phyloP scores from a whole-genome alignment of 92 coral and sea anemone species.

The Muricea muricata region DNA sequence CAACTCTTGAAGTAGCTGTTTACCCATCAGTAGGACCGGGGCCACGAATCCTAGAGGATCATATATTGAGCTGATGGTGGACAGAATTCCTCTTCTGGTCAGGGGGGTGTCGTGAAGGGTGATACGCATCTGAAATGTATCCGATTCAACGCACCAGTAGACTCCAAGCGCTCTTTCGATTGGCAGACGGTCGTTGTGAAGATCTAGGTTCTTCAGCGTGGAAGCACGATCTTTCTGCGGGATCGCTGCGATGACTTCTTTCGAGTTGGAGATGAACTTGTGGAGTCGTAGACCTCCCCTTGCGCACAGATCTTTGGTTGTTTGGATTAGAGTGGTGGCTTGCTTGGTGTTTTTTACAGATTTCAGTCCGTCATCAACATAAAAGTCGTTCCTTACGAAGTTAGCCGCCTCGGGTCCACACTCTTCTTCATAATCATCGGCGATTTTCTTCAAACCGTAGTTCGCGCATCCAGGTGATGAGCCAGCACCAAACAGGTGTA shows the following conservation, averaged over 20 bases:
- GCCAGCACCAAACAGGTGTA: slow-evolving; percentile 55
- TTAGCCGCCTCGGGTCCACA: slow-evolving; percentile 38
- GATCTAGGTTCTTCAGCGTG: slow-evolving; percentile 44
- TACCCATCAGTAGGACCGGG: slow-evolving; percentile 50
- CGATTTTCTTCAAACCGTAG: slow-evolving; percentile 49
- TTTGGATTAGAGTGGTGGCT: slow-evolving; percentile 32
- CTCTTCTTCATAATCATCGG: slow-evolving; percentile 38
- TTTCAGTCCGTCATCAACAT: slow-evolving; percentile 68
- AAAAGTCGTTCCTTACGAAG: slow-evolving; percentile 46
- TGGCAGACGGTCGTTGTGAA: slow-evolving; percentile 38
- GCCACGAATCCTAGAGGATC: slow-evolving; percentile 65
- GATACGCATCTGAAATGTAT: slow-evolving; percentile 57
- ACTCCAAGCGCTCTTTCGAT: slow-evolving; percentile 65
- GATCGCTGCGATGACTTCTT: slow-evolving; percentile 48
- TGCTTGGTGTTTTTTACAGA: slow-evolving; percentile 41
- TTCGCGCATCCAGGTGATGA: slow-evolving; percentile 63
- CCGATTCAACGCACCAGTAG: slow-evolving; percentile 61
- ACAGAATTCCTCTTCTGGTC: slow-evolving; percentile 61
- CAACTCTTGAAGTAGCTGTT: slow-evolving; percentile 52
- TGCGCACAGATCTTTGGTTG: slow-evolving; percentile 48
- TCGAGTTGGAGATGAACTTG: slow-evolving; percentile 54
- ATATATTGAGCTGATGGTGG: slow-evolving; percentile 54
- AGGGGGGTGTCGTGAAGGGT: slow-evolving; percentile 53
- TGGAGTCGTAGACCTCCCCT: slow-evolving; percentile 63
- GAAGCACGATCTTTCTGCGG: slow-evolving; percentile 37